phyloP scores from a whole-genome alignment of 2,888 invertebrate genomes.

The Saturnia pavonia region DNA sequence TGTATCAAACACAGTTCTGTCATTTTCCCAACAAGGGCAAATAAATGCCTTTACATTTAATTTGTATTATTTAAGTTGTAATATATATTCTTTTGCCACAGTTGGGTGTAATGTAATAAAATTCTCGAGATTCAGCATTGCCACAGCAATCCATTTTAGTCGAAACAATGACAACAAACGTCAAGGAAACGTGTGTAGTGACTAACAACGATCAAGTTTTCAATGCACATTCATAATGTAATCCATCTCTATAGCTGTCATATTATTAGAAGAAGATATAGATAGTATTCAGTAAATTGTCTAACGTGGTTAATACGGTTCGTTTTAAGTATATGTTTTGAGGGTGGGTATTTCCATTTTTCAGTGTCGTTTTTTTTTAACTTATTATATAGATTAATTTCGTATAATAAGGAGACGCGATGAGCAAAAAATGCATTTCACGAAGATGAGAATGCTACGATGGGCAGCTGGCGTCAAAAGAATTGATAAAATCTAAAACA shows the following conservation, averaged over 20 bases:
- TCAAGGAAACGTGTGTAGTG: slow-evolving; percentile 28
- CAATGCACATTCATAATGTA: slow-evolving; percentile 3
- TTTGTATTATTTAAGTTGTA: background rate
- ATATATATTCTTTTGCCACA: slow-evolving; percentile 1
- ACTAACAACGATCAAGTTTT: slow-evolving; percentile 20
- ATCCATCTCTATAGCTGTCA: background rate
- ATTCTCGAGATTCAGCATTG: slow-evolving; percentile 33
- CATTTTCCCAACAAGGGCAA: background rate
- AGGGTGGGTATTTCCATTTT: background rate
- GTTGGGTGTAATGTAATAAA: slow-evolving; percentile 24
- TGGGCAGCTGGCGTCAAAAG: no score
- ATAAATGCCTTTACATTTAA: background rate
- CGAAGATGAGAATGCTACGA: no score
- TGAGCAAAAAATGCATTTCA: no score
- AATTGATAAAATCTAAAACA: no score
- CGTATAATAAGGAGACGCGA: no score
- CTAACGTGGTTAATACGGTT: background rate
- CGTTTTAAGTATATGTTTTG: background rate
- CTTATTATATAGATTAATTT: background rate
- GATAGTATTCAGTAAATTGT: background rate
- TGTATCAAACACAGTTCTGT: no score
- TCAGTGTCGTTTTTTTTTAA: background rate
- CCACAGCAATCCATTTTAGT: slow-evolving; percentile 37
- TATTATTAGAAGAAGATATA: slow-evolving; percentile 8
- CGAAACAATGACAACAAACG: slow-evolving; percentile 40